Conservation (phyloP, 2,113 vertebrate species). For the Ancistrus triradiatus region DNA sequence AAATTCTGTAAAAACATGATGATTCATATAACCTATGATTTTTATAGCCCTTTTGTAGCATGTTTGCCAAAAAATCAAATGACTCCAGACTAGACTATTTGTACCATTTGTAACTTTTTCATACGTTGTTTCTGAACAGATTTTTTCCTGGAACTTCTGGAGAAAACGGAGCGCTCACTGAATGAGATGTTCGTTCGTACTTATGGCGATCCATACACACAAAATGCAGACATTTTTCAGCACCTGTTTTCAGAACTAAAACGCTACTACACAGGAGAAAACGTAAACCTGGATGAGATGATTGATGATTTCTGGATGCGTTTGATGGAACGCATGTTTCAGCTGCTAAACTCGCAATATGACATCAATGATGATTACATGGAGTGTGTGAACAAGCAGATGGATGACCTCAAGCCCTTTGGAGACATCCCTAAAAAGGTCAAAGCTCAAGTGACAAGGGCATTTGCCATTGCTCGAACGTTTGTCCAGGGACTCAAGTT, state of each 20-base stretch:
- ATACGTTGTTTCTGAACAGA: constrained; percentile 54
- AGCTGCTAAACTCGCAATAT: constrained; percentile 82
- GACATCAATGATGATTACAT: constrained; percentile 79
- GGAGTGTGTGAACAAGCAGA: constrained; percentile 91
- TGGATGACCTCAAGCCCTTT: constrained; percentile 92
- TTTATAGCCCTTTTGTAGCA: no score
- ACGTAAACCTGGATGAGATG: constrained; percentile 82
- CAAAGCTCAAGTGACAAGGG: constrained; percentile 88
- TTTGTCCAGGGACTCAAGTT: constrained; percentile 95
- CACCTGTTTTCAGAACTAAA: constrained; percentile 81
- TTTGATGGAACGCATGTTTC: constrained; percentile 83
- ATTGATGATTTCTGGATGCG: constrained; percentile 84
- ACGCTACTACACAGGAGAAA: constrained; percentile 78
- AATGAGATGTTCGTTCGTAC: constrained; percentile 84
- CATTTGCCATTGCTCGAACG: constrained; percentile 89
- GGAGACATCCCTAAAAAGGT: constrained; percentile 92
- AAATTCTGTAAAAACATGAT: no score
- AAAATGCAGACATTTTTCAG: constrained; percentile 84
- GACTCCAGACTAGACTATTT: no score
- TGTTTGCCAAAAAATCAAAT: no score
- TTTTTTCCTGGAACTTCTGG: constrained; percentile 81
- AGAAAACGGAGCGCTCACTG: constrained; percentile 78
- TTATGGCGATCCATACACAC: constrained; percentile 80
- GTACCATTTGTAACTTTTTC: neutral
- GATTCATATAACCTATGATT: no score